Evolutionary conservation across 2,888 invertebrate species (phyloP).

Genomic region (Criorhina ranunculi): DNA sequence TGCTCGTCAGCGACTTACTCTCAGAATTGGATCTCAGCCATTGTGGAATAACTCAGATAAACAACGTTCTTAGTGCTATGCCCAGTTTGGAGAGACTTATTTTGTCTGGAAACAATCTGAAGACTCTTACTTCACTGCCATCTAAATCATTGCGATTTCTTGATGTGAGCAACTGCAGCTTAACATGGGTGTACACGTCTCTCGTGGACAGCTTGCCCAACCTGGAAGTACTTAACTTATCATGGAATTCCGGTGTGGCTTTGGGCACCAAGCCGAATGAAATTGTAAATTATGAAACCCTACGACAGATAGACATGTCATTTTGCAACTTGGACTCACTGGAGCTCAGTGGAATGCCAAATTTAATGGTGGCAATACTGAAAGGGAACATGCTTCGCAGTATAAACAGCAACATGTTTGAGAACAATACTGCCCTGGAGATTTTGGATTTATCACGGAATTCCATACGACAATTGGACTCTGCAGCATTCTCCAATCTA

Average conservation of each 20-base stretch:
- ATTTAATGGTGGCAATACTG: slow-evolving; percentile 86
- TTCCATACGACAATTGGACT: slow-evolving; percentile 87
- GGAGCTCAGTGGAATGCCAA: slow-evolving; percentile 87
- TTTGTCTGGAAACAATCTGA: slow-evolving; percentile 86
- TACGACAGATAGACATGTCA: slow-evolving; percentile 87
- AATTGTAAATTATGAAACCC: slow-evolving; percentile 85
- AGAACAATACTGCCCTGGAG: slow-evolving; percentile 87
- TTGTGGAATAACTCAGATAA: slow-evolving; percentile 87
- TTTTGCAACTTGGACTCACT: slow-evolving; percentile 87
- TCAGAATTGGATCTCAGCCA: slow-evolving; percentile 87
- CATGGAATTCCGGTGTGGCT: slow-evolving; percentile 87
- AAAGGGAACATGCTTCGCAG: slow-evolving; percentile 88
- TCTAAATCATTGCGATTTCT: slow-evolving; percentile 86
- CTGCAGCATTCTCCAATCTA: slow-evolving; percentile 87
- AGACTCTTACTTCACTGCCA: slow-evolving; percentile 85
- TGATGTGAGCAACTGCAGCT: slow-evolving; percentile 86
- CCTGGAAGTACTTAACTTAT: slow-evolving; percentile 87
- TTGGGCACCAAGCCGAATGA: slow-evolving; percentile 82
- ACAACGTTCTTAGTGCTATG: slow-evolving; percentile 84
- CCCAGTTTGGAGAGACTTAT: slow-evolving; percentile 86
- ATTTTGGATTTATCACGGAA: slow-evolving; percentile 89
- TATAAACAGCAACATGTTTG: slow-evolving; percentile 86
- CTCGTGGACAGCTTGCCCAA: slow-evolving; percentile 87
- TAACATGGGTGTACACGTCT: slow-evolving; percentile 85
- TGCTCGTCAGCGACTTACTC: slow-evolving; percentile 87